Percentiles rank a stretch among this genome's conserved stretches.
phyloP scores from a whole-genome alignment of 2,113 vertebrate genomes.

The Eira barbara region DNA sequence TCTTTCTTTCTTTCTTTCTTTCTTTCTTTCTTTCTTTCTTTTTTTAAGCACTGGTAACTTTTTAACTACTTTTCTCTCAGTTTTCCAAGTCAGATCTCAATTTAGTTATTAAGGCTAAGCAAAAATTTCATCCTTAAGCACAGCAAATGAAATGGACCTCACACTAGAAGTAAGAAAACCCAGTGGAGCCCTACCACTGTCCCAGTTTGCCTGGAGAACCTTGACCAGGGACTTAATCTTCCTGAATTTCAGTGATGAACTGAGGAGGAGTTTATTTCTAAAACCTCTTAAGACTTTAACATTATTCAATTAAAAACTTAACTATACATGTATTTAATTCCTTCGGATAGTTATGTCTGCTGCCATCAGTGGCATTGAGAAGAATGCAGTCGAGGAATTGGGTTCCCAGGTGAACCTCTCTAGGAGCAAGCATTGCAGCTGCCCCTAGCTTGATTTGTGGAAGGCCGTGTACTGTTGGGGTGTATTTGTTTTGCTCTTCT shows the following conservation, averaged over 20 bases:
- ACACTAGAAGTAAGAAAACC: neutral
- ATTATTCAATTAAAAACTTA: neutral
- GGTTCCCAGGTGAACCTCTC: neutral
- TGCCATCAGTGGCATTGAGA: neutral
- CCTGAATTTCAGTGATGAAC: neutral
- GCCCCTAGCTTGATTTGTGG: neutral
- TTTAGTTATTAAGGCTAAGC: neutral
- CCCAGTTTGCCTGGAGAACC: neutral
- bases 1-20: neutral
- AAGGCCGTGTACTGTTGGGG: neutral
- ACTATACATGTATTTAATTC: neutral
- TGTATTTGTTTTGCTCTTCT: neutral
- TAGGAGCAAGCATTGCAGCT: neutral
- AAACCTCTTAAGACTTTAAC: neutral
- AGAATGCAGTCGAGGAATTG: neutral
- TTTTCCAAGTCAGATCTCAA: constrained; percentile 22
- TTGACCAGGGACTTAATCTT: neutral
- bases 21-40: neutral
- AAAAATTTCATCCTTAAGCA: neutral
- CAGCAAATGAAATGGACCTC: neutral
- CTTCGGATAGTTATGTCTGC: neutral
- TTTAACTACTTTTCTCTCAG: neutral
- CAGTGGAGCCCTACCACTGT: neutral
- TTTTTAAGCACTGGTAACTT: neutral
- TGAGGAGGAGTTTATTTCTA: neutral